These are phyloP conservation scores for Petrolisthes cinctipes DNA, from an alignment of 2,888 invertebrate species.

Conservation along the genomic window DNA sequence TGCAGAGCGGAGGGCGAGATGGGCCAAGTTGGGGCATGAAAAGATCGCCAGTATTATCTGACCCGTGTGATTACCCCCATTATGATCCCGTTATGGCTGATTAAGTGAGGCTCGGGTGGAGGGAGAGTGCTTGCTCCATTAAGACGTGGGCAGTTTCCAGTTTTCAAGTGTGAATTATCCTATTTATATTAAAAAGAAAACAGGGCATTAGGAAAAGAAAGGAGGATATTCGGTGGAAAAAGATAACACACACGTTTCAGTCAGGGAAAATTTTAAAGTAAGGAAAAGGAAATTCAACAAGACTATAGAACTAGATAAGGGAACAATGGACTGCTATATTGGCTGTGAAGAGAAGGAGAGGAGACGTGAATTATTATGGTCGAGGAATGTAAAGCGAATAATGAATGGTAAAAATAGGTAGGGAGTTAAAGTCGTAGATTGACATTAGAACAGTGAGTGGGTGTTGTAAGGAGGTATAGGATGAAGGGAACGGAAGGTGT, in stretches of 20 bases:
- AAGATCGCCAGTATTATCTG: conserved; percentile 17
- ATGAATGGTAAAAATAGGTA: neutral
- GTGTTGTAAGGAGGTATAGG: neutral
- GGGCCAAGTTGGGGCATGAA: conserved; percentile 13
- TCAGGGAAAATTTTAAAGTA: no score
- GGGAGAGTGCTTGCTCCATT: neutral
- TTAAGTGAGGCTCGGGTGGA: neutral
- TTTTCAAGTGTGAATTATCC: no score
- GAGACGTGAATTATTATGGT: neutral
- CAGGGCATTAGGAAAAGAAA: no score
- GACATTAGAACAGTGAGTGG: neutral
- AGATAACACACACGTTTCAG: no score
- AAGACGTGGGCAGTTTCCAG: neutral
- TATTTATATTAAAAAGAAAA: no score
- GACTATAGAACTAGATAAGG: no score
- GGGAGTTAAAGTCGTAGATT: neutral
- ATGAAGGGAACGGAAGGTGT: neutral
- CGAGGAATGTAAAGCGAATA: neutral
- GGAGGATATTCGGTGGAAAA: no score
- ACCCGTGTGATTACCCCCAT: neutral
- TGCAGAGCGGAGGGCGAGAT: neutral
- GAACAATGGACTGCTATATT: no score
- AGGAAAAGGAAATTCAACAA: no score
- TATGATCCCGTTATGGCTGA: neutral
- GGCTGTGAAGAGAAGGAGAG: no score